Base-by-base conservation (phyloP, 2,888 invertebrate genomes). In the Tethea ocularis region DNA sequence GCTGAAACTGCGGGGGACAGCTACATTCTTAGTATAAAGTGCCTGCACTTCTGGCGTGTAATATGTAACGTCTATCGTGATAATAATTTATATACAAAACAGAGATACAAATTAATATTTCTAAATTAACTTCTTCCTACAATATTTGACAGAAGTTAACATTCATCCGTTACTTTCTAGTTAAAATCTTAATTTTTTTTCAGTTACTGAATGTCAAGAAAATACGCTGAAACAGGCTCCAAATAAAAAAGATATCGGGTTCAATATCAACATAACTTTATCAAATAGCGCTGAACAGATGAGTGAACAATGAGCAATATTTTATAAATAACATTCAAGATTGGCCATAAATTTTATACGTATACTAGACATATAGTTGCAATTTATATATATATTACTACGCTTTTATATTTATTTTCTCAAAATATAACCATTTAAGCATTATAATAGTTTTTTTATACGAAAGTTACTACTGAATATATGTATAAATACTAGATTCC, bases 181-280 rank as follows among this genome's bases (percentile, higher is more conserved):
- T 10, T 41, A 7, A 5, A 20, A 10, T 1, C 10, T 20, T 13
- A 33, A 13, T 4, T 2, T 46, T 46, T 46, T 73, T 86, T 64
- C 74, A 89, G 88, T 60, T 57, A 71, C 77, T 68, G 69, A 72
- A 41, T 57, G 33, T 51, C 57, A 59, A 4, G 63, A 62, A 23
- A 73, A 65, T 26, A 57, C 57, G 15, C 51, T 33, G 8, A 60
- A 61, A 20, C 54, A 57, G 29, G 41, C 52, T 20, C 26, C 60
- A 13, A 51, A 66, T 38, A 89, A 78, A 63, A 89, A 83, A 66
- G 85, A 88, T 54, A 77, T 89, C 51, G 87, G 91, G 8, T 71
- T 89, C 1, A 91, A 89, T 61, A 84, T 91, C 38, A 86, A 89
- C 51, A 84, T 89, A 52, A 84, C 82, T 15, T 57, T 80, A 7